Conservation (phyloP, 2,797 vertebrate species). For the Peromyscus eremicus region DNA sequence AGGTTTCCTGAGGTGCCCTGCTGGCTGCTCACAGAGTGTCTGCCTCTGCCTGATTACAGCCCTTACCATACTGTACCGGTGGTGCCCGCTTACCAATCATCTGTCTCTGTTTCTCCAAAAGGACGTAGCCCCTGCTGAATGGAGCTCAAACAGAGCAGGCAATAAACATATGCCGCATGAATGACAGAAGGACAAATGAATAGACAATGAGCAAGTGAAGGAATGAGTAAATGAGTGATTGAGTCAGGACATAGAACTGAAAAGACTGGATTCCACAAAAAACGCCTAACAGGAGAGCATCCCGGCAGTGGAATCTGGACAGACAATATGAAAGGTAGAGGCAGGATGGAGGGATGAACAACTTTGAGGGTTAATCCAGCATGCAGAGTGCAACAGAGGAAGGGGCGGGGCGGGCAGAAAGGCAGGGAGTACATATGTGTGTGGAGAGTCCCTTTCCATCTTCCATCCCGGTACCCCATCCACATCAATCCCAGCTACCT, state of each 20-base stretch:
- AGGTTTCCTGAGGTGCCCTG: slow-evolving; percentile 26
- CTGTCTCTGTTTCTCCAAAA: slow-evolving; percentile 11
- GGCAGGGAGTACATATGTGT: background rate
- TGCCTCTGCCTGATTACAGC: slow-evolving; percentile 16
- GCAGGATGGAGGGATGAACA: background rate
- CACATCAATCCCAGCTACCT: slow-evolving; percentile 24
- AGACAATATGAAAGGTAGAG: background rate
- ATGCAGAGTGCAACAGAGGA: background rate
- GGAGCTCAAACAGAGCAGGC: background rate
- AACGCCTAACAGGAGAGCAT: background rate
- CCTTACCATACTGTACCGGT: background rate
- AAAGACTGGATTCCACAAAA: slow-evolving; percentile 26
- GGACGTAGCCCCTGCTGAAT: background rate
- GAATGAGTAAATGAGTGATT: slow-evolving; percentile 33
- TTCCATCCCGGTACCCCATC: background rate
- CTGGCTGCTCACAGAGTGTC: background rate
- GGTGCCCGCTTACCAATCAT: background rate
- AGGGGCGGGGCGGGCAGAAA: background rate
- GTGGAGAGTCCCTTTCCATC: background rate
- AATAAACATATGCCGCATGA: background rate
- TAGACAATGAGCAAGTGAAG: background rate
- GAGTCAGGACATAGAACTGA: background rate
- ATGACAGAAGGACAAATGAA: slow-evolving; percentile 56
- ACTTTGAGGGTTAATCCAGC: background rate
- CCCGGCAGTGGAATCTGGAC: background rate